phyloP scores from a whole-genome alignment of 2,888 invertebrate genomes.

The Protophormia terraenovae region DNA sequence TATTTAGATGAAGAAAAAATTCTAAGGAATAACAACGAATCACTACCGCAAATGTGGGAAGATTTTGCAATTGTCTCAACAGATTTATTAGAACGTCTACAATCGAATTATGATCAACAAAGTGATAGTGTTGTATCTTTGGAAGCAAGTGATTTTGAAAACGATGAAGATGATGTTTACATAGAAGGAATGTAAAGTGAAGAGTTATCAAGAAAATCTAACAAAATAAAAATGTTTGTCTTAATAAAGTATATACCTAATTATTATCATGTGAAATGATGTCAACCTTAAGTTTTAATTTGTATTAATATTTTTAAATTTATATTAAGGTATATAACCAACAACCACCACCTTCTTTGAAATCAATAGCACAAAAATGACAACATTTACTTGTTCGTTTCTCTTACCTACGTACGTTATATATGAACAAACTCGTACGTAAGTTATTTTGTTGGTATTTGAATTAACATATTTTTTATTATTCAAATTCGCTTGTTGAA shows the following conservation, averaged over 20 bases:
- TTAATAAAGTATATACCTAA: slow-evolving; percentile 24
- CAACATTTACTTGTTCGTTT: slow-evolving; percentile 43
- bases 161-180: slow-evolving; percentile 75
- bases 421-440: background rate
- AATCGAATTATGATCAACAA: slow-evolving; percentile 75
- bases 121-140: slow-evolving; percentile 62
- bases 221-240: background rate
- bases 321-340: background rate
- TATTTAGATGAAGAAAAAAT: slow-evolving; percentile 84
- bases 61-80: slow-evolving; percentile 89
- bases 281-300: slow-evolving; percentile 20
- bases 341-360: slow-evolving; percentile 15
- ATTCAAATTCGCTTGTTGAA: slow-evolving; percentile 40
- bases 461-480: slow-evolving; percentile 44
- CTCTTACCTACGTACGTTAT: background rate
- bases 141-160: slow-evolving; percentile 70
- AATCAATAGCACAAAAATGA: slow-evolving; percentile 13
- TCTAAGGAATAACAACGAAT: slow-evolving; percentile 74
- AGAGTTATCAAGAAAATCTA: background rate
- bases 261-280: slow-evolving; percentile 32
- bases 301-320: background rate
- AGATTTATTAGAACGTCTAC: slow-evolving; percentile 85
- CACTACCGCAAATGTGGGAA: slow-evolving; percentile 84
- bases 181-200: slow-evolving; percentile 75
- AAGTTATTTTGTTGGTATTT: slow-evolving; percentile 16